A percentile compares a stretch with the other conserved stretches of the same genome.
phyloP scores from a whole-genome alignment of 2,888 invertebrate species.

The Limnephilus rhombicus region DNA sequence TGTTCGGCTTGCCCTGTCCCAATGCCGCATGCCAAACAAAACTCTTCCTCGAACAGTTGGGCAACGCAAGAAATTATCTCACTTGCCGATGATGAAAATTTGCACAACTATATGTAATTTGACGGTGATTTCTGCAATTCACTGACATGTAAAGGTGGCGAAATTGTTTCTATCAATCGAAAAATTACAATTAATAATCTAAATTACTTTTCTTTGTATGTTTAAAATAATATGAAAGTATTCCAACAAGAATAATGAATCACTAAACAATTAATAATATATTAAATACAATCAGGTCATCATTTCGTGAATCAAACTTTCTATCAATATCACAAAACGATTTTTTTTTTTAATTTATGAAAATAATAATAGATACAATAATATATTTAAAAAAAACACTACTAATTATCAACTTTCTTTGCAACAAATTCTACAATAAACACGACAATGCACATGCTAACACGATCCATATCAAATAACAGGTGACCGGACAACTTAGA shows the following conservation, averaged over 20 bases:
- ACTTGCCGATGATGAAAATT: background rate
- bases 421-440: too few species aligned
- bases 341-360: too few species aligned
- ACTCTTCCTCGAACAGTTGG: slow-evolving; percentile 6
- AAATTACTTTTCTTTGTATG: background rate
- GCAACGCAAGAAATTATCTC: background rate
- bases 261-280: background rate
- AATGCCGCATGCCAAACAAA: slow-evolving; percentile 6
- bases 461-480: too few species aligned
- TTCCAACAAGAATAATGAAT: background rate
- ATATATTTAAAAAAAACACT: too few species aligned
- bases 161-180: background rate
- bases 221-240: background rate
- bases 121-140: background rate
- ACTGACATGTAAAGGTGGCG: background rate
- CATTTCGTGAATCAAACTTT: background rate
- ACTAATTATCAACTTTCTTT: too few species aligned
- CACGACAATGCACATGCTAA: too few species aligned
- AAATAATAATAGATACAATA: too few species aligned
- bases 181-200: background rate
- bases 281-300: background rate
- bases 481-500: too few species aligned
- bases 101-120: background rate
- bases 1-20: background rate
- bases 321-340: background rate